Evolutionary conservation across 2,113 vertebrate species (phyloP).

Genomic region (Steatornis caripensis): DNA sequence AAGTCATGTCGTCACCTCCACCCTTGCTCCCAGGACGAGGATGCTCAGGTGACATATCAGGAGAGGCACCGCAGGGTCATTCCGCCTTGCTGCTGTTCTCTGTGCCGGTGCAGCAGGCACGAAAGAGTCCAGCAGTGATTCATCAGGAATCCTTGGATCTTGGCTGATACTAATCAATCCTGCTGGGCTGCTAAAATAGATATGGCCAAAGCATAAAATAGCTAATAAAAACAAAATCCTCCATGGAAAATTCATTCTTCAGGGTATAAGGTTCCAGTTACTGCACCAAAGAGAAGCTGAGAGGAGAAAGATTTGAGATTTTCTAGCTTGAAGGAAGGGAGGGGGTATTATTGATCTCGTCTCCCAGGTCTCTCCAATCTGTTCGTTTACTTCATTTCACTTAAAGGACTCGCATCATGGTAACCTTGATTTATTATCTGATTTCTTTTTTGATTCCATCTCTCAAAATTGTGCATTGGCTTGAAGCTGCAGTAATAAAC

Average conservation of each 20-base stretch:
- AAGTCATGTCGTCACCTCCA: background rate
- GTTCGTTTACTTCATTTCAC: conserved; percentile 33
- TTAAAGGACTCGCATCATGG: conserved; percentile 31
- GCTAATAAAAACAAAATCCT: conserved; percentile 62
- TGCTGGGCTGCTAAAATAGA: conserved; percentile 66
- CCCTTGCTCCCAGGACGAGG: background rate
- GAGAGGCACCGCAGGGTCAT: background rate
- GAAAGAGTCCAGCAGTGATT: conserved; percentile 52
- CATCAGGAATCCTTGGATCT: conserved; percentile 57
- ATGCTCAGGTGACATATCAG: background rate
- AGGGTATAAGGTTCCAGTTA: conserved; percentile 41
- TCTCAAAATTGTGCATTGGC: conserved; percentile 37
- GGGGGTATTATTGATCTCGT: conserved; percentile 29
- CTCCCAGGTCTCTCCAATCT: conserved; percentile 35
- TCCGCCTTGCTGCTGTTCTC: conserved; percentile 6
- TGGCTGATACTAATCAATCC: conserved; percentile 58
- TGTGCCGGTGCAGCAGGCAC: background rate
- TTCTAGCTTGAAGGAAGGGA: background rate
- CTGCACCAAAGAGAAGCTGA: background rate
- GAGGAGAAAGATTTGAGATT: conserved; percentile 11
- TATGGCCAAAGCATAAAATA: conserved; percentile 62
- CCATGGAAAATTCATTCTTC: conserved; percentile 57
- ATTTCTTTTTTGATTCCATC: conserved; percentile 50
- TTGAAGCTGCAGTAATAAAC: conserved; percentile 48
- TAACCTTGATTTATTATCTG: conserved; percentile 57